Conservation (phyloP, 2,888 invertebrate genomes). For the Machimus rusticus region DNA sequence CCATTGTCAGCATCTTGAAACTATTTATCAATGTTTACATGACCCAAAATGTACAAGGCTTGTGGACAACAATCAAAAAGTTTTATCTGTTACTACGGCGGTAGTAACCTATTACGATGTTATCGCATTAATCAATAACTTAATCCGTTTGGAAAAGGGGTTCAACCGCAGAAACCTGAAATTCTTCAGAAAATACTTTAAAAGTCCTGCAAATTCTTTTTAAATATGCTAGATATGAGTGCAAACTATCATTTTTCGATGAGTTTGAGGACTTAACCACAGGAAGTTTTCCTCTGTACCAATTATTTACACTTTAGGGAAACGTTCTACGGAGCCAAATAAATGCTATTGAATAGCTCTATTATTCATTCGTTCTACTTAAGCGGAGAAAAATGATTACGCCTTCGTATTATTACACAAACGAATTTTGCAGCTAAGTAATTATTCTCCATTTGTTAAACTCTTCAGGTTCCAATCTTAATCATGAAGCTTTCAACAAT, state of each 20-base stretch:
- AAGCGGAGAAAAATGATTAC: background rate
- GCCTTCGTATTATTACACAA: background rate
- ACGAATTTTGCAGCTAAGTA: background rate
- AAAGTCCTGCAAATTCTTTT: background rate
- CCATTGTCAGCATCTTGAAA: background rate
- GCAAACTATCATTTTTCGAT: background rate
- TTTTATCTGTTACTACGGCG: background rate
- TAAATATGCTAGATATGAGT: background rate
- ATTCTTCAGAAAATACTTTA: background rate
- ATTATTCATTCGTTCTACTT: background rate
- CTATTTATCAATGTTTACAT: background rate
- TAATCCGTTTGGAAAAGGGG: background rate
- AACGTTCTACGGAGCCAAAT: background rate
- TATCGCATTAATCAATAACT: background rate
- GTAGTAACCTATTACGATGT: background rate
- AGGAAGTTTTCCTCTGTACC: background rate
- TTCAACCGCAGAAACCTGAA: background rate
- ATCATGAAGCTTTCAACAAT: background rate
- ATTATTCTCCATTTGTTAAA: background rate
- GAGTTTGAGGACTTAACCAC: background rate
- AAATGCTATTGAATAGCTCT: background rate
- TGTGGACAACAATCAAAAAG: background rate
- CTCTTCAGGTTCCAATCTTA: background rate
- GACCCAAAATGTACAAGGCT: background rate
- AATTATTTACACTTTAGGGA: background rate